phyloP scores from a whole-genome alignment of 2,113 vertebrate species.

The Archilochus colubris region DNA sequence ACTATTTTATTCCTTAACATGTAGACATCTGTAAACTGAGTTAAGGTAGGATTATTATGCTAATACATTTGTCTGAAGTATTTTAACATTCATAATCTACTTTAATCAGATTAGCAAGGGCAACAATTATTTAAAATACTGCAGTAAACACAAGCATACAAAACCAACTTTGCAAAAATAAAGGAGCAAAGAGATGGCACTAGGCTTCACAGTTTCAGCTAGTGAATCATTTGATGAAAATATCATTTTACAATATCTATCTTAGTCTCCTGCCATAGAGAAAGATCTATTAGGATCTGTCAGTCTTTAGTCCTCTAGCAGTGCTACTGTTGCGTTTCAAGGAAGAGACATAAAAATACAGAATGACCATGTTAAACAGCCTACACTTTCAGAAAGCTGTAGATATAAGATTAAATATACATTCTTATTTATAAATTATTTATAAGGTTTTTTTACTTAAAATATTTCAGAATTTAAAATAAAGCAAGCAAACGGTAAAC shows the following conservation, averaged over 20 bases:
- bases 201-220: neutral
- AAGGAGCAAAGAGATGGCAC: neutral
- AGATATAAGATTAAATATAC: neutral
- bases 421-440: neutral
- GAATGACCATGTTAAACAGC: neutral
- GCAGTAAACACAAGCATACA: neutral
- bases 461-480: neutral
- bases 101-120: neutral
- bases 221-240: neutral
- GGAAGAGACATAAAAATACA: neutral
- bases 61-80: neutral
- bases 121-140: neutral
- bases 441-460: neutral
- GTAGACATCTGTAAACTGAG: neutral
- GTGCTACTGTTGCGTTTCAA: neutral
- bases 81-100: neutral
- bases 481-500: neutral
- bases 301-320: neutral
- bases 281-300: neutral
- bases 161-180: neutral
- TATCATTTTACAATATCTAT: neutral
- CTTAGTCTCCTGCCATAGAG: neutral
- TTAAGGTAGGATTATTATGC: neutral
- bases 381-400: neutral
- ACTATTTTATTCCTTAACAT: neutral